Conservation (phyloP, 2,797 vertebrate species). For the Pseudochirops corinnae region DNA sequence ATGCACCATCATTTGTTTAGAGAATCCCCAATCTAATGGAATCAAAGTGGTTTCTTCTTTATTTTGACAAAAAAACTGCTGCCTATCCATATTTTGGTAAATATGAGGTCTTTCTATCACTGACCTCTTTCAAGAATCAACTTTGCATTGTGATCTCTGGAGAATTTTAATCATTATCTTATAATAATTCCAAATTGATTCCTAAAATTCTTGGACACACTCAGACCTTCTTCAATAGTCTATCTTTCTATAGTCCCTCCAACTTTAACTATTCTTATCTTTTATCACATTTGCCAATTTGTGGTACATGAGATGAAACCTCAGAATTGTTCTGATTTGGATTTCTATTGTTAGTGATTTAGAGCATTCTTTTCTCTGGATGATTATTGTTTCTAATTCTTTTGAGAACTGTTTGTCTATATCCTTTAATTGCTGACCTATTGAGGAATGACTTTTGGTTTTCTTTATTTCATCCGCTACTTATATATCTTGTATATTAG, state of each 20-base stretch:
- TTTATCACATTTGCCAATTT: neutral
- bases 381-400: neutral
- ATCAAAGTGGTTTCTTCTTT: neutral
- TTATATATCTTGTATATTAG: neutral
- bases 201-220: neutral
- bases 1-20: neutral
- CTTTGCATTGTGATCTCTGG: neutral
- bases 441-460: neutral
- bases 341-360: neutral
- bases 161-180: neutral
- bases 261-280: neutral
- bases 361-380: neutral
- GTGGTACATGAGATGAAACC: neutral
- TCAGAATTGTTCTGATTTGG: neutral
- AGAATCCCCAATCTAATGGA: neutral
- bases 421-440: neutral
- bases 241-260: neutral
- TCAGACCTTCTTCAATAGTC: neutral
- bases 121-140: neutral
- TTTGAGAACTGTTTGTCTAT: neutral
- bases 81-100: neutral
- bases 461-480: neutral
- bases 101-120: neutral
- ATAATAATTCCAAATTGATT: neutral
- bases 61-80: neutral